These are phyloP conservation scores for Coracias cyanogaster DNA, from an alignment of 2,797 vertebrate genomes.

Conservation along the genomic window DNA sequence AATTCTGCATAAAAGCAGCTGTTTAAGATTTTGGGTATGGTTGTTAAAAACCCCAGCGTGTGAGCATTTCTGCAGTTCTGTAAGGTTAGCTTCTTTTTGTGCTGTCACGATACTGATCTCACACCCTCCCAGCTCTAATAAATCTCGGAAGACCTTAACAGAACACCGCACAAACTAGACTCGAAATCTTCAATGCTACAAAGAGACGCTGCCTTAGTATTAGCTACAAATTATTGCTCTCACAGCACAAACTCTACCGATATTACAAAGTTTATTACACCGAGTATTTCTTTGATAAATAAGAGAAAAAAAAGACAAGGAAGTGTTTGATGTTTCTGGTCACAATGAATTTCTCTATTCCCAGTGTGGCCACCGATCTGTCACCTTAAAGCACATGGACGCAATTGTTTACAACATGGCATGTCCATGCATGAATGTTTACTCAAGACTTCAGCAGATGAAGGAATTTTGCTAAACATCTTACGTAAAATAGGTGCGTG, in stretches of 20 bases:
- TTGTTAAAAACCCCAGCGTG: not conserved
- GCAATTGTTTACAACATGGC: not conserved
- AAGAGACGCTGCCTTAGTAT: not conserved
- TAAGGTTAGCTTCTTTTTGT: not conserved
- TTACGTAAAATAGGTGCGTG: not conserved
- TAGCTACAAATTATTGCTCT: not conserved
- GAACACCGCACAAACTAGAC: not conserved
- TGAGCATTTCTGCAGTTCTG: not conserved
- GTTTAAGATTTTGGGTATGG: not conserved
- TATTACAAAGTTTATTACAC: not conserved
- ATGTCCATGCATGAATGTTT: not conserved
- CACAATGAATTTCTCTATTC: not conserved
- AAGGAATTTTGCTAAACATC: not conserved
- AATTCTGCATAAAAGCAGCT: not conserved
- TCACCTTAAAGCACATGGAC: not conserved
- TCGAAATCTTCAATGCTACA: not conserved
- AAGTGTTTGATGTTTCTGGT: not conserved
- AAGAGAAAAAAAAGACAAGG: not conserved
- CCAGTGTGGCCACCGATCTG: not conserved
- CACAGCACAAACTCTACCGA: not conserved
- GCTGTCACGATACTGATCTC: not conserved
- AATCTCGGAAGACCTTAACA: not conserved
- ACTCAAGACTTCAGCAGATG: not conserved
- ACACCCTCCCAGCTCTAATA: not conserved
- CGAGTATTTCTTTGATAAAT: not conserved